Percentiles rank a stretch among this genome's conserved stretches.
phyloP scores from a whole-genome alignment of 53 echinoderm and acorn worm genomes.

The Arbacia lixula region DNA sequence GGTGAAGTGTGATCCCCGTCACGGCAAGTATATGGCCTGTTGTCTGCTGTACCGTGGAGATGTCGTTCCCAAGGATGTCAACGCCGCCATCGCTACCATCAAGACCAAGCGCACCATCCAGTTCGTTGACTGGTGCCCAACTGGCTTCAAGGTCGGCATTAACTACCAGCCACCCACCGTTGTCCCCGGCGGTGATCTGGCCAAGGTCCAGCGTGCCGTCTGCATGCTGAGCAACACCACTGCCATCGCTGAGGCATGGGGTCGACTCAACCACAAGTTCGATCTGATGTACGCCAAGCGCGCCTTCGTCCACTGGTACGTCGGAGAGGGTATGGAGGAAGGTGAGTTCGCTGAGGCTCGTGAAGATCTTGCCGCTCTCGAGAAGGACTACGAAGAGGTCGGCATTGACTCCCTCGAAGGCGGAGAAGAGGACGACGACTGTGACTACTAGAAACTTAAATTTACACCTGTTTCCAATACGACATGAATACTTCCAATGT shows the following conservation, averaged over 20 bases:
- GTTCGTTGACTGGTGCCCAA: slow-evolving; percentile 99
- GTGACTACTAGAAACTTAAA: neutral
- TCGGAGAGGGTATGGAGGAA: slow-evolving; percentile 99
- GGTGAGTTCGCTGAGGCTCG: slow-evolving; percentile 99
- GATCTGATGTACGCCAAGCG: slow-evolving; percentile 99
- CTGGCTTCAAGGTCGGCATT: slow-evolving; percentile 99
- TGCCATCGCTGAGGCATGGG: slow-evolving; percentile 99
- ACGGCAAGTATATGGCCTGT: slow-evolving; percentile 99
- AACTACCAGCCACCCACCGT: slow-evolving; percentile 99
- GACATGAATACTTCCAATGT: no score
- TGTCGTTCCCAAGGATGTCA: slow-evolving; percentile 98
- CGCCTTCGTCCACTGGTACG: slow-evolving; percentile 99
- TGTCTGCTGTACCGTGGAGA: slow-evolving; percentile 97
- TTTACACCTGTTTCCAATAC: no score
- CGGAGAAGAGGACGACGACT: neutral
- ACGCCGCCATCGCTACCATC: slow-evolving; percentile 94
- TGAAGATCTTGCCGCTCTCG: slow-evolving; percentile 91
- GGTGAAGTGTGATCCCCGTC: slow-evolving; percentile 98
- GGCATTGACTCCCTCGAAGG: slow-evolving; percentile 55
- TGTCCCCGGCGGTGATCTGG: slow-evolving; percentile 97
- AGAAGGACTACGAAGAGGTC: slow-evolving; percentile 74
- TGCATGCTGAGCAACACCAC: slow-evolving; percentile 99
- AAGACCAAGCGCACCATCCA: slow-evolving; percentile 99
- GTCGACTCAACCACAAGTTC: slow-evolving; percentile 98
- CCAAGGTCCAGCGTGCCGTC: slow-evolving; percentile 99